Percentiles rank a stretch among this genome's conserved stretches.
These are phyloP conservation scores for Marmota flaviventris DNA, from an alignment of 2,113 vertebrate species.

Conservation along the genomic window DNA sequence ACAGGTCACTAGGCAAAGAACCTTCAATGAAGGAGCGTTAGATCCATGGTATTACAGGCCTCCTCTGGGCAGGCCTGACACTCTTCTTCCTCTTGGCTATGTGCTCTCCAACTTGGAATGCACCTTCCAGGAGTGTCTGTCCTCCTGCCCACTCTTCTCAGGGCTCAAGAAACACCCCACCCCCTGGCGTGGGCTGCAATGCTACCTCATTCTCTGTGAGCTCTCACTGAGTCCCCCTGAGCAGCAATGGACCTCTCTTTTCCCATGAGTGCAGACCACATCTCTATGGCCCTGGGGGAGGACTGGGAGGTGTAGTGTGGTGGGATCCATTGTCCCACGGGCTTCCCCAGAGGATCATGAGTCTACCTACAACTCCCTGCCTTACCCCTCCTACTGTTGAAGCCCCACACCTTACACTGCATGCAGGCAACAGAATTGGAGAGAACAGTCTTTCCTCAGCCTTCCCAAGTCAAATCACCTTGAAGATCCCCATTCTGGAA, in stretches of 20 bases:
- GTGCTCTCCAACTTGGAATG: accelerated
- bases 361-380: too few relatives aligned
- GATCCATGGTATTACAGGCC: background rate
- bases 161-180: background rate
- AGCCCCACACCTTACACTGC: too few relatives aligned
- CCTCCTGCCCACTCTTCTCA: background rate
- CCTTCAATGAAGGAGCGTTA: accelerated
- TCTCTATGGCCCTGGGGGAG: background rate
- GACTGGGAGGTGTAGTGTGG: too few relatives aligned
- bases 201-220: background rate
- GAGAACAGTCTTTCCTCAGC: too few relatives aligned
- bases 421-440: too few relatives aligned
- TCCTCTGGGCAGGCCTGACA: too few relatives aligned
- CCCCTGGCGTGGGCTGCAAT: background rate
- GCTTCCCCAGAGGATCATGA: background rate
- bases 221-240: accelerated
- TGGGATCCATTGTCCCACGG: accelerated
- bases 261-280: too few relatives aligned
- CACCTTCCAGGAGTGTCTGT: accelerated
- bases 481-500: too few relatives aligned
- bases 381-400: too few relatives aligned
- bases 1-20: background rate
- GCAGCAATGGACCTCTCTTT: too few relatives aligned
- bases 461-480: too few relatives aligned
- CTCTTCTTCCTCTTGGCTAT: accelerated